Evolutionary conservation across 2,888 invertebrate species (phyloP), one percentile per base, ranked within the genome.

Genomic region (Clusia tigrina): DNA sequence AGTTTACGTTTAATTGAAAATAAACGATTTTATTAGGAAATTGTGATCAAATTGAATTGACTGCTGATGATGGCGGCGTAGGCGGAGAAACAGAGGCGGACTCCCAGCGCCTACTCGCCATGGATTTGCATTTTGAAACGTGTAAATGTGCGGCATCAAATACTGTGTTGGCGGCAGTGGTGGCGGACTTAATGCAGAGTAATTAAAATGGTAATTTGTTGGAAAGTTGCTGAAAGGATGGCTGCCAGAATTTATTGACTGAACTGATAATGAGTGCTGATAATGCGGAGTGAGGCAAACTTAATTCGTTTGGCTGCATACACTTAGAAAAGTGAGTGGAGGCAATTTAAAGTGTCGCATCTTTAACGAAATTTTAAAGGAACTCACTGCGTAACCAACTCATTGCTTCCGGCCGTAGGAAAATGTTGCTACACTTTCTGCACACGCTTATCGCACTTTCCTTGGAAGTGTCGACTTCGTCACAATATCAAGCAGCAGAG

Each of bases 161-260:
- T n/a, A n/a, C n/a, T 18, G n/a, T 22, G 60, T 12, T n/a, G 23
- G 46, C 42, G 25, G 25, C 60, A 62, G 60, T 65, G 68, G 58
- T 74, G 76, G 69, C 71, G 38, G 74, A 79, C 79, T 78, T 79
- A 78, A 79, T 78, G 77, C 72, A 74, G 73, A 69, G 70, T 71
- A 79, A 78, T 78, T 78, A 79, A 78, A 76, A 79, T 78, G 78
- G 72, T 76, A 78, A 78, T 78, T 78, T 74, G 79, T 72, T 71
- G 22, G 60, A 74, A 71, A 70, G 69, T 66, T 64, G 69, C 66
- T 70, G 64, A 63, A 65, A 63, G 66, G 60, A 38, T 53, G 23
- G 24, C 46, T 23, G 42, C 54, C 54, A 15, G 22, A 18, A 51
- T 52, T 53, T 56, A 32, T 15, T 54, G 54, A n/a, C 42, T n/a